Conservation (phyloP, 2,888 invertebrate species). For the Plebejus melissa region DNA sequence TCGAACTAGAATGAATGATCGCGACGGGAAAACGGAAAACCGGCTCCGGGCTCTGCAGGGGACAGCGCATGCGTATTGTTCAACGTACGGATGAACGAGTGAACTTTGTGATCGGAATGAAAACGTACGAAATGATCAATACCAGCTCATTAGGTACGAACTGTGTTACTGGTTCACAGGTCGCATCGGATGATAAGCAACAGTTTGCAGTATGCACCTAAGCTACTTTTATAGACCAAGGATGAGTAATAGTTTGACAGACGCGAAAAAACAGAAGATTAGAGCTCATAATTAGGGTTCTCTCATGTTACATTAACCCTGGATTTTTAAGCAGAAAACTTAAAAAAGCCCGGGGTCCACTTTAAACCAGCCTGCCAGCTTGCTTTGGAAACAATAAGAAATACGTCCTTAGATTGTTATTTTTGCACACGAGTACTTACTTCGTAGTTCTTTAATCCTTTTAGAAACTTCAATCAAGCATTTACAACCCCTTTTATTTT, state of each 20-base stretch:
- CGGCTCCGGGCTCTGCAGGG: conserved; percentile 37
- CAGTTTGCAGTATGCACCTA: neutral
- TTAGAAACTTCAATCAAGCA: too few species aligned
- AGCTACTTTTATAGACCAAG: neutral
- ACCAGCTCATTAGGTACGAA: neutral
- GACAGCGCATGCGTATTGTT: conserved; percentile 42
- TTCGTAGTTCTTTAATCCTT: too few species aligned
- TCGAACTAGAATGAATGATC: conserved; percentile 55
- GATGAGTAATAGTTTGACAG: neutral
- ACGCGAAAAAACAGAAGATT: neutral
- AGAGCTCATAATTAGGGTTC: neutral
- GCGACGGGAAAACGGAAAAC: conserved; percentile 36
- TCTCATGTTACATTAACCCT: too few species aligned
- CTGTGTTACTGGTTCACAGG: conserved; percentile 16
- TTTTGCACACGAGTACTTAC: too few species aligned
- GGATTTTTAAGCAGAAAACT: too few species aligned
- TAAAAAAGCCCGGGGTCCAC: too few species aligned
- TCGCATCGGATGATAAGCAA: conserved; percentile 2
- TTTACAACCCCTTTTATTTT: too few species aligned
- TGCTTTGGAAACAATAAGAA: too few species aligned
- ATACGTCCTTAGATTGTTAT: too few species aligned
- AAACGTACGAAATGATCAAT: conserved; percentile 37
- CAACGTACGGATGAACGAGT: conserved; percentile 48
- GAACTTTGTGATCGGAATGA: conserved; percentile 37
- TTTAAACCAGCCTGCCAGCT: too few species aligned